These are phyloP conservation scores for Galago senegalensis DNA, from an alignment of 2,797 vertebrate species.

Conservation along the genomic window DNA sequence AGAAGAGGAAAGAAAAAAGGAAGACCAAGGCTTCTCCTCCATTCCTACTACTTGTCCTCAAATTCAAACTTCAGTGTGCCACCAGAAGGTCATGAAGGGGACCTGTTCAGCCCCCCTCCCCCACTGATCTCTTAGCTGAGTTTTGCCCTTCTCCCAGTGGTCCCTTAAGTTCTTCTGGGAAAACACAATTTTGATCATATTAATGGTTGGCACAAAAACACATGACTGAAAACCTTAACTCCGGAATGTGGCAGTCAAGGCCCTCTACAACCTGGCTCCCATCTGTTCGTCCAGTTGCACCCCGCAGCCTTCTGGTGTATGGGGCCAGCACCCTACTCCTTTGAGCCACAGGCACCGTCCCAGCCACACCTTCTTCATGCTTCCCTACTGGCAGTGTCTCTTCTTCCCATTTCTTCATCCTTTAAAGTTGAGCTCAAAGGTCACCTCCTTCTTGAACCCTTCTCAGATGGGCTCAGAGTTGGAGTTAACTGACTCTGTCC, in stretches of 20 bases:
- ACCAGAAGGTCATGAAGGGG: not conserved
- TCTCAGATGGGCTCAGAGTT: constrained; percentile 19
- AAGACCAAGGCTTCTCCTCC: not conserved
- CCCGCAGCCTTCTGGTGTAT: not conserved
- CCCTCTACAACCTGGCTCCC: not conserved
- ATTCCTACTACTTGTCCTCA: not conserved
- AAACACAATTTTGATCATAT: constrained; percentile 55
- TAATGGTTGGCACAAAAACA: constrained; percentile 16
- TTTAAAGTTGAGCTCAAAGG: not conserved
- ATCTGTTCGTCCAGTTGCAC: not conserved
- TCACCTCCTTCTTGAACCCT: not conserved
- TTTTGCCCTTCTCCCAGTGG: not conserved
- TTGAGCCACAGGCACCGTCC: too few species aligned
- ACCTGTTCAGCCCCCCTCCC: not conserved
- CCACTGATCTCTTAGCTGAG: not conserved
- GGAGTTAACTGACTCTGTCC: not conserved
- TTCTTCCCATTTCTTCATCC: constrained; percentile 13
- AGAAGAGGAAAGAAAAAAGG: not conserved
- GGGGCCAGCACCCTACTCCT: too few species aligned
- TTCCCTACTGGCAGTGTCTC: not conserved
- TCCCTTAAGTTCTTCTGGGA: not conserved
- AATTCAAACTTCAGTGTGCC: not conserved
- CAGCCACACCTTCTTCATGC: not conserved
- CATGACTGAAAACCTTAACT: not conserved
- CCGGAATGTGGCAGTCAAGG: constrained; percentile 8